Evolutionary conservation across 2,888 invertebrate species (phyloP), one percentile per base, ranked within the genome.

Genomic region (Hirtodrosophila histrioides): DNA sequence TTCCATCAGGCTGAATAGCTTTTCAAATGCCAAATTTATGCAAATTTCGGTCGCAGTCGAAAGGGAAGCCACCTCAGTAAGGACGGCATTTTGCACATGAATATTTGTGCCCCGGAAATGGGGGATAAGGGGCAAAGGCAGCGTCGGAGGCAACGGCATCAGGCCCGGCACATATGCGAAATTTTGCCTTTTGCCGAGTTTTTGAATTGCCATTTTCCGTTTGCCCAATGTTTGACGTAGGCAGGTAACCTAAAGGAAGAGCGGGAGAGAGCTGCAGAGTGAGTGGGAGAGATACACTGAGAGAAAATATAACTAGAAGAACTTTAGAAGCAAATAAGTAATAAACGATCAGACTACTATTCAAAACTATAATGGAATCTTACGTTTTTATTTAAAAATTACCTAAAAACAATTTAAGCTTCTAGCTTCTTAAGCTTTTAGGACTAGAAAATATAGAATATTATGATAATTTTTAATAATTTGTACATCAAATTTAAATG

Each of bases 1-100:
- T 80, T 83, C 80, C 81, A 83, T 78, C 81, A 83, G 84, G 69
- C 66, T 80, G 84, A 80, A 83, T 80, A 75, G 74, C 76, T 79
- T 84, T 82, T 77, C 75, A 82, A 85, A 83, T 86, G 78, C 77
- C 71, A 82, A 88, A 86, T 86, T 88, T 88, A 87, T 88, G 84
- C 86, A 88, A 88, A 86, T 84, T 17, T 77, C 71, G 62, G 48
- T 53, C 56, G 51, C 64, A 64, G 68, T 49, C 40, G 31, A 37
- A 46, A 50, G 65, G 53, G 68, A 50, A n/a, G 40, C 48, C 37
- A 43, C 44, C 35, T 50, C 49, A 57, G 43, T 51, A 41, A 67
- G 74, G 57, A 80, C 64, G 72, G 62, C 75, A 66, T 73, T 76
- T 82, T 74, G 75, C 83, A 82, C 85, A 80, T 80, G 86, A 80